Evolutionary conservation across 2,113 vertebrate species (phyloP), one percentile per base, ranked within the genome.

Genomic region (Hepsetus odoe): DNA sequence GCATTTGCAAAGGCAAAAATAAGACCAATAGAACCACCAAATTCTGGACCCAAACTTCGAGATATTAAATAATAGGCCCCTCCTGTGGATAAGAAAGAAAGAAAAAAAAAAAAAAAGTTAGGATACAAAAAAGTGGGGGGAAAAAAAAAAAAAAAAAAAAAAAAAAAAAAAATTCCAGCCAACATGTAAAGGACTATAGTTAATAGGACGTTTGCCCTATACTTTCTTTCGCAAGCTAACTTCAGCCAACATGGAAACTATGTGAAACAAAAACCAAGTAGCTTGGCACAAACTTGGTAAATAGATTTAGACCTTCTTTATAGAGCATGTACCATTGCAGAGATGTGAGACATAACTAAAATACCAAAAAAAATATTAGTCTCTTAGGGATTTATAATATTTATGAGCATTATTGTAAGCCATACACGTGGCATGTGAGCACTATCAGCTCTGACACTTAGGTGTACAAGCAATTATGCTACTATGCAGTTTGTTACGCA

Each of bases 1-100:
- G 98, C 98, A 77, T 99, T 99, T 77, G 97, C 97, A 83, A 99
- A 99, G 64, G 98, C 96, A 74, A 99, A 99, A 73, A 99, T 99
- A 2, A 99, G 90, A 64, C 97, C 98, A 70, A 99, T 99, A 3
- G 98, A 97, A 4, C 98, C 98, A 56, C 98, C 98, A 64, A 99
- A 99, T 88, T 99, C 98, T 32, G 97, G 97, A 5, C 97, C 98
- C 78, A 99, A 87, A 92, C 97, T 99, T 90, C 97, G 93, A 3
- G 98, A 99, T 89, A 99, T 99, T 85, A 99, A 89, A 83, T 99
- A 99, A 89, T 99, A 99, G 0, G 97, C 98, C 77, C 98, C 97
- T 73, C 97, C 97, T 98, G 76, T 64, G 67, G 1, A 82, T 51
- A 20, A 73, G 14, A 58, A 1, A 44, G 0, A 68, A n/a, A n/a